Base-by-base conservation (phyloP, 1,140 invertebrate genomes). In the Zaprionus tsacasi region DNA sequence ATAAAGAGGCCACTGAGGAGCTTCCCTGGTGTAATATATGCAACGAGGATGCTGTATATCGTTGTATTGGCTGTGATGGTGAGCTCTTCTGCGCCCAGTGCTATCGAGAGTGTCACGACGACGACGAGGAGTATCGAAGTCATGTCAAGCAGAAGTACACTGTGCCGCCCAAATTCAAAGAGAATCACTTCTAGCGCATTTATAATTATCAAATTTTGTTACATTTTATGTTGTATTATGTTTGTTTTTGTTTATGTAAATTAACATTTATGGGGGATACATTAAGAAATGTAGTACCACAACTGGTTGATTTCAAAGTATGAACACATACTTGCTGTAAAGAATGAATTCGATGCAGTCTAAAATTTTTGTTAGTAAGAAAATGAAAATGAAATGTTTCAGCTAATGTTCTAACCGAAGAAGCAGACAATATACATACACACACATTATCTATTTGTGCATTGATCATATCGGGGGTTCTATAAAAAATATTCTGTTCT, bases 1-100 rank as follows among this genome's bases (percentile, higher is more conserved):
- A 50, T 3, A 36, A 38, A 25, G 59, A 17, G 30, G n/a, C 25
- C 15, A 90, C 72, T n/a, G 94, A 95, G 78, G 95, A 96, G 85
- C 92, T 96, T 6, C 96, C 96, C 45, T 97, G 96, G 94, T 97
- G 96, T 93, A 94, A 94, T 79, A 95, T 97, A 50, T 97, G 96
- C 82, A 96, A 96, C 91, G 95, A 96, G 86, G 95, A 96, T 94
- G 96, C 96, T 4, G 93, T 79, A 13, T 92, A 95, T 61, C 93
- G 95, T 38, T 97, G 96, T 89, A 89, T 94, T 43, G 95, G 95
- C 74, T 97, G 96, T 92, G 94, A 94, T 79, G 93, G 93, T 55
- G 96, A 96, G 91, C 92, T 96, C 1, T 97, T 96, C 81, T 97
- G 96, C 92, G 92, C 93, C 7, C 90, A 93, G 70, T 97, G 96